Percentiles rank a stretch among this genome's conserved stretches.
Conservation (phyloP, 64 coral and sea anemone species). For the Actinia tenebrosa region DNA sequence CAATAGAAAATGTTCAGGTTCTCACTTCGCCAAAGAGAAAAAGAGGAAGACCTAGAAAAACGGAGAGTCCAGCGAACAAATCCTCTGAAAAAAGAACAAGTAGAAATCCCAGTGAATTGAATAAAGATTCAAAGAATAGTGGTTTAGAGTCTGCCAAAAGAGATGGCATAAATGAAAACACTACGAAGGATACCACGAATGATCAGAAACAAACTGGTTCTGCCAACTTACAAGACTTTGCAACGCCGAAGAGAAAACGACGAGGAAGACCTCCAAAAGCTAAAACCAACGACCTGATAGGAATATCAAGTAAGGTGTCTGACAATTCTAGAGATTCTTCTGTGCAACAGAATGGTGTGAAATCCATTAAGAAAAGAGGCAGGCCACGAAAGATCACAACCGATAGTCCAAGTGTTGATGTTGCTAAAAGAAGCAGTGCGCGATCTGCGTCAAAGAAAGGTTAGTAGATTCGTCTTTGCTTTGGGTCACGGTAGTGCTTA, state of each 20-base stretch:
- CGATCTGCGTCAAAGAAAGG: slow-evolving; percentile 1
- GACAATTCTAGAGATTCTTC: background rate
- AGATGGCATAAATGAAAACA: background rate
- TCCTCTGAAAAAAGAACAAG: background rate
- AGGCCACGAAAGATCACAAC: background rate
- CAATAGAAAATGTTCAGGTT: background rate
- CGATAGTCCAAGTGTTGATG: background rate
- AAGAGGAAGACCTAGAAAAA: slow-evolving; percentile 16
- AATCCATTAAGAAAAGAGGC: background rate
- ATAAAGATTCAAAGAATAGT: background rate
- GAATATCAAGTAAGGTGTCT: background rate
- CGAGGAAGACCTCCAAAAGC: background rate
- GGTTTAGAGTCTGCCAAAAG: background rate
- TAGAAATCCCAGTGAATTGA: background rate
- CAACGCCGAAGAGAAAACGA: background rate
- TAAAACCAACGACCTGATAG: background rate
- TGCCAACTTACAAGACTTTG: background rate
- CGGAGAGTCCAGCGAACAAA: background rate
- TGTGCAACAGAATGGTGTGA: background rate
- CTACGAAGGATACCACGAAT: background rate
- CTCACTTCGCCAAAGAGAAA: slow-evolving; percentile 1
- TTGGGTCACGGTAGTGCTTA: too few species aligned
- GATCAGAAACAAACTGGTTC: background rate
- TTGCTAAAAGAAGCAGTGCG: background rate
- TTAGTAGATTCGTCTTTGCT: background rate